Base-by-base conservation (phyloP, 2,113 vertebrate species). In the Phylloscopus trochiloides region DNA sequence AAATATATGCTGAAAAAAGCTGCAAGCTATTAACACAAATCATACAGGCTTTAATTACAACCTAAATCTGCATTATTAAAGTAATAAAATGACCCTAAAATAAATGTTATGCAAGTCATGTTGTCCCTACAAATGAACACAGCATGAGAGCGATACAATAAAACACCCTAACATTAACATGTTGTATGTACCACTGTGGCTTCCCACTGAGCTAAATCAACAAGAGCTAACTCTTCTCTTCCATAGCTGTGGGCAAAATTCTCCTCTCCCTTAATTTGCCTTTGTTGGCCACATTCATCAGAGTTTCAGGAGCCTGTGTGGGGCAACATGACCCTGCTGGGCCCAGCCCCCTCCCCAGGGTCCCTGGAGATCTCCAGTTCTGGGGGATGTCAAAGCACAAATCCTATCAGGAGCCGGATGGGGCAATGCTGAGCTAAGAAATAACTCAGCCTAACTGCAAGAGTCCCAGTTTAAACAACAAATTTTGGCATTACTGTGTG, bases 51-150 rank as follows among this genome's bases (percentile, higher is more conserved):
- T 96, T 96, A 97, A 97, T 97, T 97, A 90, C 93, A 94, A 88
- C 81, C 75, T 90, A 90, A 95, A 87, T 92, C 75, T 78, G 47
- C 77, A 84, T 94, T 95, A 97, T 79, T 95, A 82, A 91, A 76
- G 90, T 66, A 95, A 97, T 92, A 94, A 96, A 97, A 85, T 96
- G 95, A 96, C 96, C 97, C 82, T 95, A 95, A 96, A 90, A 96
- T 77, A 96, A 97, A 92, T 94, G 90, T 94, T 96, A 83, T 91
- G 85, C 79, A 79, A 96, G 83, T 96, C 84, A 67, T 85, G 78
- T 95, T 91, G 90, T 85, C 84, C 91, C 86, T 92, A 72, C 71
- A 96, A 96, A 96, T 79, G 90, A 96, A 84, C 92, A 48, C 90
- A 94, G 93, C 84, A 68, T 91, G 95, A 78, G 73, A 84, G 43